phyloP scores from a whole-genome alignment of 2,888 invertebrate species.

The Mellilla xanthometata region DNA sequence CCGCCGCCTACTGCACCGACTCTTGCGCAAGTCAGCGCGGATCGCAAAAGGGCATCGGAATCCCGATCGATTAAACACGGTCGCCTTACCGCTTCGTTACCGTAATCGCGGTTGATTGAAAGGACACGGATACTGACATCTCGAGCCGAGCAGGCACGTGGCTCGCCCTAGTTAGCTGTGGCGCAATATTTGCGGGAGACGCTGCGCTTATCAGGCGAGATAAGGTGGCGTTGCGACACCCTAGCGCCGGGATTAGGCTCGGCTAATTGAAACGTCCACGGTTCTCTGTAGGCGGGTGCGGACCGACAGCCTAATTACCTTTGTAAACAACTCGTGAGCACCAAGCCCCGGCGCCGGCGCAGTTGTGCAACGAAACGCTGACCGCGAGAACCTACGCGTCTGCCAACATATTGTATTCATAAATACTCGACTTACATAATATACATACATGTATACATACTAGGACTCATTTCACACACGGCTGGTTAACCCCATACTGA shows the following conservation, averaged over 20 bases:
- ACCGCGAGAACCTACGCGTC: constrained; percentile 50
- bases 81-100: constrained; percentile 28
- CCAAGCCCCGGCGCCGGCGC: constrained; percentile 25
- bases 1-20: constrained; percentile 43
- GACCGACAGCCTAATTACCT: constrained; percentile 57
- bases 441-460: too few species aligned
- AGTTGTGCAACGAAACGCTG: constrained; percentile 49
- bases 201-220: constrained; percentile 45
- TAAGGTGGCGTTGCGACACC: constrained; percentile 51
- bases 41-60: constrained; percentile 42
- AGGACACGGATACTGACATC: constrained; percentile 23
- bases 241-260: constrained; percentile 44
- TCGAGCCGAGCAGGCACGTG: constrained; percentile 28
- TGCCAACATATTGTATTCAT: constrained; percentile 30
- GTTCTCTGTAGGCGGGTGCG: constrained; percentile 54
- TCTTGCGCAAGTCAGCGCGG: constrained; percentile 47
- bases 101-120: constrained; percentile 31
- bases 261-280: constrained; percentile 63
- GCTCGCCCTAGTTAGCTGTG: constrained; percentile 39
- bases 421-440: too few species aligned
- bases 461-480: too few species aligned
- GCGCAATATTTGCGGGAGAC: constrained; percentile 49
- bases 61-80: constrained; percentile 30
- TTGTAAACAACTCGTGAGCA: constrained; percentile 52
- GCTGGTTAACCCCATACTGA: too few species aligned